Conservation (phyloP, 2,888 invertebrate genomes). For the Amblyjoppa fuscipennis region DNA sequence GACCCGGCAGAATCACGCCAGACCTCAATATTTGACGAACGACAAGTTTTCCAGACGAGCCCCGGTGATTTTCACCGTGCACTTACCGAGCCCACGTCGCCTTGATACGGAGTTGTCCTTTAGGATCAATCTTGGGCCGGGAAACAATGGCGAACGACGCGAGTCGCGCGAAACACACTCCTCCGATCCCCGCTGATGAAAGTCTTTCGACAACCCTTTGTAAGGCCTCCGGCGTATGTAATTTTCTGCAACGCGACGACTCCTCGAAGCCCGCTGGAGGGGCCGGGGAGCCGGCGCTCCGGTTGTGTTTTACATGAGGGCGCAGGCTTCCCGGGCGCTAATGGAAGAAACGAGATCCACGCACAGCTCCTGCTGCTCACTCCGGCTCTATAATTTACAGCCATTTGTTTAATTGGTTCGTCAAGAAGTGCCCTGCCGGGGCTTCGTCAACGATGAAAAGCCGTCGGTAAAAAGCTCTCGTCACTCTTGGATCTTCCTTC, state of each 20-base stretch:
- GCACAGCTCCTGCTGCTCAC: constrained; percentile 18
- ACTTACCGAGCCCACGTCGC: not conserved
- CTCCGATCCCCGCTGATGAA: constrained; percentile 70
- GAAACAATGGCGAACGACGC: constrained; percentile 60
- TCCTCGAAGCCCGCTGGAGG: constrained; percentile 52
- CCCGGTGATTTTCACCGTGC: constrained; percentile 35
- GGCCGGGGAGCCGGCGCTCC: constrained; percentile 68
- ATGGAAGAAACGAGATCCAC: constrained; percentile 75
- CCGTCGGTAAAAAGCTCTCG: constrained; percentile 5
- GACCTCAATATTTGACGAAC: constrained; percentile 58
- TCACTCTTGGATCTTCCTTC: constrained; percentile 3
- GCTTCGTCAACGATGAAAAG: constrained; percentile 70
- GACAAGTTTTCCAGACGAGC: constrained; percentile 34
- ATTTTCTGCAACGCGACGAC: constrained; percentile 73
- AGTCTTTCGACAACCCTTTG: constrained; percentile 77
- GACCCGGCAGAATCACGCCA: constrained; percentile 10
- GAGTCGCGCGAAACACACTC: constrained; percentile 28
- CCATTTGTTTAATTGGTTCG: constrained; percentile 79
- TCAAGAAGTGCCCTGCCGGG: constrained; percentile 66
- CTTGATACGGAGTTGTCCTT: constrained; percentile 61
- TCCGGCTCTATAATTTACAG: constrained; percentile 70
- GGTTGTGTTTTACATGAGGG: constrained; percentile 58
- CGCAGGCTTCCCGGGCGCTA: constrained; percentile 68
- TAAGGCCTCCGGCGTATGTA: constrained; percentile 73
- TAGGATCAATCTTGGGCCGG: constrained; percentile 62